phyloP scores from a whole-genome alignment of 1,140 invertebrate genomes.

The Saccostrea cuccullata region DNA sequence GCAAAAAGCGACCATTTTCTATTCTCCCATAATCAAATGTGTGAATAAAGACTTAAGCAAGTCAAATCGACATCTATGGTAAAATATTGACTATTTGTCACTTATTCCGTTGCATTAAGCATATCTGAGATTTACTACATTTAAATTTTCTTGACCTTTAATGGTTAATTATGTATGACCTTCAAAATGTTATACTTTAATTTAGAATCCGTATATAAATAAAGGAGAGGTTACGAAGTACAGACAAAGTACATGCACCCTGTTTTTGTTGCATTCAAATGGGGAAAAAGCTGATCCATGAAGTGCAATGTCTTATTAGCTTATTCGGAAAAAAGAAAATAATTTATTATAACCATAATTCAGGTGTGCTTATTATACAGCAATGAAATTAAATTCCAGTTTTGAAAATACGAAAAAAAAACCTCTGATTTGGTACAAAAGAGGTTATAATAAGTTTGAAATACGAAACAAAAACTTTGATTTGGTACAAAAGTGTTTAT shows the following conservation, averaged over 20 bases:
- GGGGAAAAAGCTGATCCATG: no score
- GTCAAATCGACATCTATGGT: no score
- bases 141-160: background rate
- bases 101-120: no score
- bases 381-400: background rate
- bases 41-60: no score
- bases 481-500: background rate
- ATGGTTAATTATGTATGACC: conserved; percentile 2
- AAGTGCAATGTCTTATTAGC: no score
- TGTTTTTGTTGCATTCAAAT: background rate
- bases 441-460: background rate
- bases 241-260: background rate
- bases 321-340: no score
- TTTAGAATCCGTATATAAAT: background rate
- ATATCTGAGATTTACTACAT: no score
- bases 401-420: background rate
- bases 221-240: background rate
- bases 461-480: background rate
- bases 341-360: no score
- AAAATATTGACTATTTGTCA: no score
- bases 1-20: background rate
- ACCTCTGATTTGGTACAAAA: background rate
- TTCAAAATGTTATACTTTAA: background rate
- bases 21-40: background rate
- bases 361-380: no score